Conservation (phyloP, 2,888 invertebrate genomes). For the Conistra vaccinii region DNA sequence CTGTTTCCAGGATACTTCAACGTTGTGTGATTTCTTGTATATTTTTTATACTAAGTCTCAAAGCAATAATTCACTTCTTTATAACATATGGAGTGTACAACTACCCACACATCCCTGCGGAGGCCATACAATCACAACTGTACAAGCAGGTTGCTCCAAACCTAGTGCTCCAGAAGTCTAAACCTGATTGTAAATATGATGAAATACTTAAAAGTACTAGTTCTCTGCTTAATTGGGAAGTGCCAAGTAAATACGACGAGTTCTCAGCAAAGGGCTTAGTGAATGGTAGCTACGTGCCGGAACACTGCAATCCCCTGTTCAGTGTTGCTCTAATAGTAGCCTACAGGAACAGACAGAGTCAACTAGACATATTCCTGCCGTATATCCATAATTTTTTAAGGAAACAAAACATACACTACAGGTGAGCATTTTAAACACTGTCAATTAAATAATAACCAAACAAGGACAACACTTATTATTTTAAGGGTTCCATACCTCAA, state of each 20-base stretch:
- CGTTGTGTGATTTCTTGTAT: slow-evolving; percentile 72
- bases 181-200: slow-evolving; percentile 80
- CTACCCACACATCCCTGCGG: slow-evolving; percentile 57
- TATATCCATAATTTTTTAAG: slow-evolving; percentile 97
- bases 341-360: slow-evolving; percentile 93
- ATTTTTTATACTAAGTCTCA: slow-evolving; percentile 46
- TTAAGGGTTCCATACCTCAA: too few species aligned
- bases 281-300: slow-evolving; percentile 81
- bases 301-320: slow-evolving; percentile 83
- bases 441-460: background rate
- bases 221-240: slow-evolving; percentile 70
- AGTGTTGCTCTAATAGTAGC: slow-evolving; percentile 96
- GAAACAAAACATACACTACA: slow-evolving; percentile 95
- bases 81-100: slow-evolving; percentile 43
- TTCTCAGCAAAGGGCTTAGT: slow-evolving; percentile 75
- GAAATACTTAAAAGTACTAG: slow-evolving; percentile 73
- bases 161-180: slow-evolving; percentile 66
- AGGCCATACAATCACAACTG: slow-evolving; percentile 49
- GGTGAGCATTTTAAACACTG: slow-evolving; percentile 74
- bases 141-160: slow-evolving; percentile 64
- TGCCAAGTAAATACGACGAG: slow-evolving; percentile 72
- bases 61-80: slow-evolving; percentile 43
- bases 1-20: slow-evolving; percentile 70
- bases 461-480: background rate
- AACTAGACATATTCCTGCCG: slow-evolving; percentile 94